Evolutionary conservation across 2,888 invertebrate species (phyloP).

Genomic region (Noctua pronuba): DNA sequence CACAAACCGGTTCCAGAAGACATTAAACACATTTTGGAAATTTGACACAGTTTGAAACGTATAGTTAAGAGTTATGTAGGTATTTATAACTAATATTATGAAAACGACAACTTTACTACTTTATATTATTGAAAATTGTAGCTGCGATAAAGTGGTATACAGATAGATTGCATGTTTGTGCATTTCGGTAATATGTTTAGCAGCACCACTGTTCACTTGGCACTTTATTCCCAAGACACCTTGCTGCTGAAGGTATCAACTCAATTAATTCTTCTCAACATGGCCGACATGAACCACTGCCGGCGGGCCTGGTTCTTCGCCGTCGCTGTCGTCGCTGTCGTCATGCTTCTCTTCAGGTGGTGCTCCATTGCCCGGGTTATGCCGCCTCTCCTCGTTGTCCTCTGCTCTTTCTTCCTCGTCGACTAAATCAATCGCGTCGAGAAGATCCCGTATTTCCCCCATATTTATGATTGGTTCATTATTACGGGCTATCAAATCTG

Average conservation of each 20-base stretch:
- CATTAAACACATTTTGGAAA: slow-evolving; percentile 8
- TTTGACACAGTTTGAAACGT: slow-evolving; percentile 8
- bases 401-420: neutral
- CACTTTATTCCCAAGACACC: slow-evolving; percentile 17
- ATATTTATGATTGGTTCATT: neutral
- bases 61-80: neutral
- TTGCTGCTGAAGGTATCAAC: neutral
- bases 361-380: neutral
- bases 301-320: neutral
- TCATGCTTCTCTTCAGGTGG: neutral
- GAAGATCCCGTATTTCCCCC: slow-evolving; percentile 13
- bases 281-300: neutral
- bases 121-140: slow-evolving; percentile 10
- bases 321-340: slow-evolving; percentile 26
- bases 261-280: slow-evolving; percentile 20
- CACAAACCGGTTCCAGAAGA: slow-evolving; percentile 39
- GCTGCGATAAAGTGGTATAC: neutral
- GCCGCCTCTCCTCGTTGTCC: neutral
- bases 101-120: slow-evolving; percentile 2
- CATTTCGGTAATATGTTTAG: slow-evolving; percentile 9
- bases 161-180: slow-evolving; percentile 42
- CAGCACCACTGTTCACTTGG: slow-evolving; percentile 23
- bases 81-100: neutral
- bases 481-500: neutral
- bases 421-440: slow-evolving; percentile 19